Evolutionary conservation across 2,113 vertebrate genomes (phyloP), one percentile per base, ranked within the genome.

Genomic region (Varanus komodoensis): DNA sequence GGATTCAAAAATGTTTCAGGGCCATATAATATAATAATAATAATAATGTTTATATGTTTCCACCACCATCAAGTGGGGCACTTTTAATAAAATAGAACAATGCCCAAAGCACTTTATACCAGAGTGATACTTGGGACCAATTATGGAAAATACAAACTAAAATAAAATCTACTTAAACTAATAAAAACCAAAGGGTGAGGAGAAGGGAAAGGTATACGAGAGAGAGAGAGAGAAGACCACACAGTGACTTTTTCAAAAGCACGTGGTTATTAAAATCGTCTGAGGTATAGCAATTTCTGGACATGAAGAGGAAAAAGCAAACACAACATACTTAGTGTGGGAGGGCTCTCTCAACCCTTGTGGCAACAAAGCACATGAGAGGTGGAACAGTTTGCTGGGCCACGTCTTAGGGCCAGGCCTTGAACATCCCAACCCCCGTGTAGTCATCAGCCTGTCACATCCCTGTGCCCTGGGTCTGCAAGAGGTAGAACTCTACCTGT

Each of bases 21-120:
- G 23, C 64, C 82, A 84, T 69, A 75, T 87, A 78, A 67, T 64
- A 8, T 79, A 87, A 87, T 79, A 64, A 64, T 87, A 87, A 78
- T 87, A 48, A 78, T 87, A 48, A 67, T 79, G 86, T 78, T 57
- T 87, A 38, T 87, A 44, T 87, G 83, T 87, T 87, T 78, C n/a
- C 74, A 87, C 34, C 54, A 78, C 25, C 54, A 48, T 54, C 86
- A 87, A 79, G 86, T 67, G 57, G 34, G 27, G 25, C 74, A 87
- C 34, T 87, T 87, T 48, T 67, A 79, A 87, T 78, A 67, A 87
- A 87, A 79, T 50, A 78, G 44, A 77, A 87, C 64, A 77, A 87
- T 77, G 54, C 74, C 74, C 86, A 78, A 27, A 87, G 74, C 54
- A 67, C 86, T 79, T 87, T 79, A 87, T 61, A 48, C 7, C 7